Percentiles rank a stretch among this genome's conserved stretches.
phyloP scores from a whole-genome alignment of 2,888 invertebrate species.

The Hecatera dysodea region DNA sequence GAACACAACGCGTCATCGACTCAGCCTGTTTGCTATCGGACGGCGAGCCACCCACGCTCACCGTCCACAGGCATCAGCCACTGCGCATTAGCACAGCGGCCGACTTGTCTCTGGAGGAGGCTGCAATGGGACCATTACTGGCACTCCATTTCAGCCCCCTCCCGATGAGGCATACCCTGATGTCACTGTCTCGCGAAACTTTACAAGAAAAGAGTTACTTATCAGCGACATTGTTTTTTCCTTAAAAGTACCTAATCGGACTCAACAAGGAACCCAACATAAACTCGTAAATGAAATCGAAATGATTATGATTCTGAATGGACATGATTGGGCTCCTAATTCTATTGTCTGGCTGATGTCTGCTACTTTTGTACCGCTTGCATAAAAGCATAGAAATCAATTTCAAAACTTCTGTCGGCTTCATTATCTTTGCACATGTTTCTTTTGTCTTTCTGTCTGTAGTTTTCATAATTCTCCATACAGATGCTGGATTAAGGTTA shows the following conservation, averaged over 20 bases:
- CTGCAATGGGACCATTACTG: too few species aligned
- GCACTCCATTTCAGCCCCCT: too few species aligned
- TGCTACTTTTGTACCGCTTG: constrained; percentile 29
- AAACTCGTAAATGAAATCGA: constrained; percentile 19
- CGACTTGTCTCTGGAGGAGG: too few species aligned
- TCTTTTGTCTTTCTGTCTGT: constrained; percentile 26
- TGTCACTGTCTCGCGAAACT: background rate
- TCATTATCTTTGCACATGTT: constrained; percentile 23
- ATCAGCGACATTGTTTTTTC: constrained; percentile 19
- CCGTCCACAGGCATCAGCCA: too few species aligned
- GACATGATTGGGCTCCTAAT: constrained; percentile 51
- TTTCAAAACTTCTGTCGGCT: constrained; percentile 67
- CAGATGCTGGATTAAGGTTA: background rate
- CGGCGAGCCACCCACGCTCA: too few species aligned
- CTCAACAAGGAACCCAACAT: constrained; percentile 34
- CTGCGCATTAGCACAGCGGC: too few species aligned
- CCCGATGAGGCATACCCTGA: background rate
- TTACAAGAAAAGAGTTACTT: constrained; percentile 16
- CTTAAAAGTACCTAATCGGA: constrained; percentile 20
- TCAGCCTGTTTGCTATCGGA: too few species aligned
- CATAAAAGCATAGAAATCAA: constrained; percentile 64
- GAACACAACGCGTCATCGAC: too few species aligned
- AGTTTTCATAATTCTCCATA: constrained; percentile 26
- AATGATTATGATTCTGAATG: constrained; percentile 36
- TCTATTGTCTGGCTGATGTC: constrained; percentile 51